phyloP scores from a whole-genome alignment of 2,797 vertebrate species.

The Neoniphon sammara region DNA sequence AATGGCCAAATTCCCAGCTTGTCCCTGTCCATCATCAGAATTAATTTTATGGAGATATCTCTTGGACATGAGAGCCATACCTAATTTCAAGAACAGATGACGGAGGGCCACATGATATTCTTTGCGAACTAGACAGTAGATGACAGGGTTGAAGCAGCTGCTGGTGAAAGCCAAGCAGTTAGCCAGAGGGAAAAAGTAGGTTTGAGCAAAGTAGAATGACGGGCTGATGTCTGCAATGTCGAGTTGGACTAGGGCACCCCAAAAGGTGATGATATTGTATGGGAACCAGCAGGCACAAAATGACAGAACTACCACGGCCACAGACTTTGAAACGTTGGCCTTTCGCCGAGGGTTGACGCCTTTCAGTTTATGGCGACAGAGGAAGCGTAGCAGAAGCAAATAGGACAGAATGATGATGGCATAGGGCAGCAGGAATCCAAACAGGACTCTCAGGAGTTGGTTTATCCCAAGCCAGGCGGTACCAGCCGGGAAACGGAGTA shows the following conservation, averaged over 20 bases:
- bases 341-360: slow-evolving; percentile 62
- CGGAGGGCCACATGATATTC: slow-evolving; percentile 77
- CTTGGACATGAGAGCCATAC: slow-evolving; percentile 65
- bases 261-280: slow-evolving; percentile 85
- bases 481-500: slow-evolving; percentile 82
- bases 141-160: slow-evolving; percentile 87
- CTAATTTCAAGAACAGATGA: slow-evolving; percentile 72
- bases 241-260: slow-evolving; percentile 83
- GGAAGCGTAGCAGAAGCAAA: slow-evolving; percentile 82
- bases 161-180: slow-evolving; percentile 86
- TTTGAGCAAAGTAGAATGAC: slow-evolving; percentile 80
- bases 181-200: slow-evolving; percentile 83
- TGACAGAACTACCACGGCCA: slow-evolving; percentile 81
- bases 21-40: slow-evolving; percentile 48
- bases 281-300: slow-evolving; percentile 89
- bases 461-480: slow-evolving; percentile 83
- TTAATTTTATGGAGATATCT: slow-evolving; percentile 61
- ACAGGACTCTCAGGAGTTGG: slow-evolving; percentile 83
- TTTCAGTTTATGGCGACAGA: slow-evolving; percentile 77
- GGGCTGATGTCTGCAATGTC: slow-evolving; percentile 76
- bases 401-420: slow-evolving; percentile 80
- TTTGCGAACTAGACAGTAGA: slow-evolving; percentile 84
- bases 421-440: slow-evolving; percentile 85
- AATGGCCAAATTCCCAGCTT: slow-evolving; percentile 57
- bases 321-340: slow-evolving; percentile 75